phyloP scores from a whole-genome alignment of 2,888 invertebrate genomes.

The Ceramica pisi region DNA sequence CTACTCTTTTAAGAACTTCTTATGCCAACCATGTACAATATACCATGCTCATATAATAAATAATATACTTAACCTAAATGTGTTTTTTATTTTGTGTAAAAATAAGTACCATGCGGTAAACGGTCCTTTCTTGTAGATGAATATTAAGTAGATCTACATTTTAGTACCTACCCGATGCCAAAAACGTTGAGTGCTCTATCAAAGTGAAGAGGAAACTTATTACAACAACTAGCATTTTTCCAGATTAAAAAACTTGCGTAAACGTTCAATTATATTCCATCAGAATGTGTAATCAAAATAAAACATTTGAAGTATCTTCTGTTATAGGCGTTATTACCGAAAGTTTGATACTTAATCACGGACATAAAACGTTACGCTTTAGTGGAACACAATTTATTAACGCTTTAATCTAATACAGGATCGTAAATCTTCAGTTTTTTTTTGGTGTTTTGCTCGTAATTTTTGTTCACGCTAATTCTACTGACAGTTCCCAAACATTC shows the following conservation, averaged over 20 bases:
- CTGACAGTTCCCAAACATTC: constrained; percentile 34
- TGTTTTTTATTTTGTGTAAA: too few species aligned
- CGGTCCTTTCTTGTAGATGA: not conserved
- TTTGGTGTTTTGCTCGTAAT: constrained; percentile 42
- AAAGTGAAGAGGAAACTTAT: constrained; percentile 25
- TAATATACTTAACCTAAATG: too few species aligned
- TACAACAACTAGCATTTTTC: constrained; percentile 34
- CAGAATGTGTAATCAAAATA: constrained; percentile 57
- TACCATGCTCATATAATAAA: too few species aligned
- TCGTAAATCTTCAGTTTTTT: constrained; percentile 57
- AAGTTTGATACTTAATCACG: constrained; percentile 64
- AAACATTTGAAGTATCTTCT: constrained; percentile 55
- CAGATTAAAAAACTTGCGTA: constrained; percentile 58
- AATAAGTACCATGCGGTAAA: too few species aligned
- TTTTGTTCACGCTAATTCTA: constrained; percentile 33
- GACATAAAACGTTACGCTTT: constrained; percentile 59
- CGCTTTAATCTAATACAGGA: constrained; percentile 62
- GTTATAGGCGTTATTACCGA: constrained; percentile 57
- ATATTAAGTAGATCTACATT: constrained; percentile 11
- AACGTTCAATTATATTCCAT: constrained; percentile 51
- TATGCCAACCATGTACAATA: not conserved
- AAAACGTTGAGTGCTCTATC: constrained; percentile 27
- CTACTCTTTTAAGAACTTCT: too few species aligned
- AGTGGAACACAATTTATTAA: constrained; percentile 64
- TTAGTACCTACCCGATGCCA: constrained; percentile 5